Evolutionary conservation across 2,113 vertebrate genomes (phyloP).

Genomic region (Onychostoma macrolepis): DNA sequence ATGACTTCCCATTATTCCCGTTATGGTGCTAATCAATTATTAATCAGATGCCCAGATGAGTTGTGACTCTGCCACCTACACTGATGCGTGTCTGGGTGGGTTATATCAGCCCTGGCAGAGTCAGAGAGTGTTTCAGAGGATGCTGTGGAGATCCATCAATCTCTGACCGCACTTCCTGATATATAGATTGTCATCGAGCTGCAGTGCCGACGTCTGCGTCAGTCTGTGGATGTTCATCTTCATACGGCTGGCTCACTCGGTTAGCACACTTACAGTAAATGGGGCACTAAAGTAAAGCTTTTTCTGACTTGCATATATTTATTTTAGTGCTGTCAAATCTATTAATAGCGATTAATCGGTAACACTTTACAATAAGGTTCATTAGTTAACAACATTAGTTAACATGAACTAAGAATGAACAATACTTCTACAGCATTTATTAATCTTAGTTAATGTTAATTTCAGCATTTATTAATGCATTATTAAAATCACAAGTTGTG

Average conservation of each 20-base stretch:
- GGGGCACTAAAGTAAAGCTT: not conserved
- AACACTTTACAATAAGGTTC: no score
- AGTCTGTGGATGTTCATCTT: constrained; percentile 59
- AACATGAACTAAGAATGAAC: no score
- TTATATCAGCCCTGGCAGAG: constrained; percentile 4
- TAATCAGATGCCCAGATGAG: constrained; percentile 33
- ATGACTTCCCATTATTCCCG: constrained; percentile 3
- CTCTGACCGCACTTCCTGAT: constrained; percentile 49
- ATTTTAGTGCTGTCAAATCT: not conserved
- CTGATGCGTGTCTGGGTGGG: constrained; percentile 2
- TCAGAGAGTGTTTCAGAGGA: not conserved
- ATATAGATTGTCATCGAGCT: constrained; percentile 70
- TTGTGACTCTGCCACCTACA: not conserved
- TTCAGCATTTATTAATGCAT: no score
- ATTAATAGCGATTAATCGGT: no score
- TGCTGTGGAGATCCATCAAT: constrained; percentile 6
- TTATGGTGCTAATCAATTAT: constrained; percentile 30
- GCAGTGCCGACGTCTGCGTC: constrained; percentile 49
- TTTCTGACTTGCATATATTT: not conserved
- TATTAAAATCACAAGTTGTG: no score
- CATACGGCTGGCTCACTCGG: constrained; percentile 58
- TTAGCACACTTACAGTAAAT: not conserved
- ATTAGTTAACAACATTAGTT: no score
- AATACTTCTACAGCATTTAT: no score
- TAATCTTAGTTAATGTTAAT: no score